Percentiles rank a stretch among this genome's conserved stretches.
Evolutionary conservation across 2,113 vertebrate genomes (phyloP).

Genomic region (Tachuris rubrigastra): DNA sequence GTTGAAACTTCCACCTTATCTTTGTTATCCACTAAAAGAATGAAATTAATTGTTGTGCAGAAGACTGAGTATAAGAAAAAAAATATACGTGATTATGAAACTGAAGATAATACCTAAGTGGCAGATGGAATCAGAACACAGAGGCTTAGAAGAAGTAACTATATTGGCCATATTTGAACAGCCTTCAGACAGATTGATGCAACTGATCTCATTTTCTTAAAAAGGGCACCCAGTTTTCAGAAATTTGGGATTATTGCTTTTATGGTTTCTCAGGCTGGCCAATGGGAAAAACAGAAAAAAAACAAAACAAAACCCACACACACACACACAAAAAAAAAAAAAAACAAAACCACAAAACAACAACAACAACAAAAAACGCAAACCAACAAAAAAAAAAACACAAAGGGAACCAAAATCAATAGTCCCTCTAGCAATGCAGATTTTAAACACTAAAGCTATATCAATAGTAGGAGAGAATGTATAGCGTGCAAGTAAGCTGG

Average conservation of each 20-base stretch:
- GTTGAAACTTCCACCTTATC: not conserved
- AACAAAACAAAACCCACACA: no score
- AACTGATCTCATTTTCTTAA: not conserved
- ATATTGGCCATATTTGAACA: not conserved
- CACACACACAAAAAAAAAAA: no score
- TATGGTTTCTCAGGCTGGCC: not conserved
- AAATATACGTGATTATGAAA: not conserved
- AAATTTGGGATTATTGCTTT: not conserved
- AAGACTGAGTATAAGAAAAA: not conserved
- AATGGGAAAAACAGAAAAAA: not conserved
- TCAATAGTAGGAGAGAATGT: not conserved
- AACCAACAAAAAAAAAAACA: no score
- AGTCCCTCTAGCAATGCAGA: not conserved
- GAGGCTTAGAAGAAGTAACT: rapidly evolving
- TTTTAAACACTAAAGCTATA: not conserved
- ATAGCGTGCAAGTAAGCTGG: not conserved
- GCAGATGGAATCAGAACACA: not conserved
- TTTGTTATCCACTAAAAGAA: not conserved
- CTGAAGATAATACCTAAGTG: not conserved
- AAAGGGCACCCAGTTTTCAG: not conserved
- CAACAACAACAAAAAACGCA: no score
- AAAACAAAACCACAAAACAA: no score
- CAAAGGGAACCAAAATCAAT: not conserved
- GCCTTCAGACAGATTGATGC: not conserved
- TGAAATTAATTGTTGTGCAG: not conserved